Conservation (phyloP, 2,888 invertebrate species). For the Eristalinus sepulchralis region DNA sequence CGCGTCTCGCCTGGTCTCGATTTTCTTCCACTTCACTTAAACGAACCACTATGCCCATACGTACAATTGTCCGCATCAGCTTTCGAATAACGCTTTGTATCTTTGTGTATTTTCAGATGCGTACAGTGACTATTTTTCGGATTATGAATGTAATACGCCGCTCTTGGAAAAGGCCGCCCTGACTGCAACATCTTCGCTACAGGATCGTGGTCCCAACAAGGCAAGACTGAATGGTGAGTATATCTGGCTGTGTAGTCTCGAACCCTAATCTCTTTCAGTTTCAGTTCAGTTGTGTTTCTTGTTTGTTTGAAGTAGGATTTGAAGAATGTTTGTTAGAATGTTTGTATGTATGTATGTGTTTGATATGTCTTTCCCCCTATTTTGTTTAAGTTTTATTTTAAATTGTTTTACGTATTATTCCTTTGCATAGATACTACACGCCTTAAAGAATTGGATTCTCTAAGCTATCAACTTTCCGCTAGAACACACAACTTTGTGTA, state of each 20-base stretch:
- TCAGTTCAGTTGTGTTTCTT: constrained; percentile 16
- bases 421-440: not conserved
- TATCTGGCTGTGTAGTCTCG: not conserved
- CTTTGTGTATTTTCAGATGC: constrained; percentile 75
- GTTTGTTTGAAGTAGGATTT: constrained; percentile 44
- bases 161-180: constrained; percentile 88
- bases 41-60: not conserved
- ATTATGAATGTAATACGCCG: constrained; percentile 91
- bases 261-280: constrained; percentile 8
- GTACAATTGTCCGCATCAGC: not conserved
- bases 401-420: not conserved
- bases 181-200: constrained; percentile 90
- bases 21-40: constrained; percentile 26
- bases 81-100: constrained; percentile 1
- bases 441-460: no score
- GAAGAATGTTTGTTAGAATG: constrained; percentile 50
- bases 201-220: constrained; percentile 92
- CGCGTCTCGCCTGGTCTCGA: not conserved
- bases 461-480: not conserved
- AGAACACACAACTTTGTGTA: not conserved
- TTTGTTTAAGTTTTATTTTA: not conserved
- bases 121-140: constrained; percentile 79
- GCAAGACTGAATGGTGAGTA: constrained; percentile 91
- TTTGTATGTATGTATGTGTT: constrained; percentile 5
- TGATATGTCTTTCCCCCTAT: not conserved